Base-by-base conservation (phyloP, 1,140 invertebrate species). In the Aphaenogaster floridana region DNA sequence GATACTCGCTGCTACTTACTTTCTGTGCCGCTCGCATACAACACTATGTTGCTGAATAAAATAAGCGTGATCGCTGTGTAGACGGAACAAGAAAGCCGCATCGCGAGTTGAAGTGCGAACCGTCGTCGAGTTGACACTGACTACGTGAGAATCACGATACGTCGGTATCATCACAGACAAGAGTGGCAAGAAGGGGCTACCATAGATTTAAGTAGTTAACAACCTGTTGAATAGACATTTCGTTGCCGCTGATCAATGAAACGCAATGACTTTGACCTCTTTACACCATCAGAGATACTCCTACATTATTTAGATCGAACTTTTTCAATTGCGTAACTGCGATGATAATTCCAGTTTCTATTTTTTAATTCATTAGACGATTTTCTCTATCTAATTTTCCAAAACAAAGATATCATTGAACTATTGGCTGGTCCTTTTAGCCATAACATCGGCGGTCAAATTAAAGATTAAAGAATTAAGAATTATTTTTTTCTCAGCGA, bases 141-240 rank as follows among this genome's bases (percentile, higher is more conserved):
- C 71, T 77, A 77, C n/a, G 81, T 74, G 81, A 85, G 81, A 74
- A 76, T 61, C 57, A 11, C 54, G 45, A 9, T 36, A 79, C 77
- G 61, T 71, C 52, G 52, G 21, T 57, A 81, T 45, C 63, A 9
- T 52, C 36, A 69, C 63, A 54, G 64, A 57, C 64, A 81, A 71
- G 66, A 81, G 79, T 57, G 52, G 39, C 66, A 81, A 81, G 79
- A 69, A 81, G 79, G 79, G 79, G 79, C 50, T 81, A 71, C 39
- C 34, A 77, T 85, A 85, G 71, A 77, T 85, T 85, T 85, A 85
- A 85, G 71, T 85, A 85, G 81, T 85, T 85, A 85, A 85, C 81
- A 77, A 85, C 81, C 71, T 85, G 81, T 77, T 85, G 81, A 85
- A 85, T 85, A 85, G 81, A 85, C 71, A 85, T 85, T 85, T 85